Conservation (phyloP, 2,797 vertebrate genomes). For the Falco rusticolus region DNA sequence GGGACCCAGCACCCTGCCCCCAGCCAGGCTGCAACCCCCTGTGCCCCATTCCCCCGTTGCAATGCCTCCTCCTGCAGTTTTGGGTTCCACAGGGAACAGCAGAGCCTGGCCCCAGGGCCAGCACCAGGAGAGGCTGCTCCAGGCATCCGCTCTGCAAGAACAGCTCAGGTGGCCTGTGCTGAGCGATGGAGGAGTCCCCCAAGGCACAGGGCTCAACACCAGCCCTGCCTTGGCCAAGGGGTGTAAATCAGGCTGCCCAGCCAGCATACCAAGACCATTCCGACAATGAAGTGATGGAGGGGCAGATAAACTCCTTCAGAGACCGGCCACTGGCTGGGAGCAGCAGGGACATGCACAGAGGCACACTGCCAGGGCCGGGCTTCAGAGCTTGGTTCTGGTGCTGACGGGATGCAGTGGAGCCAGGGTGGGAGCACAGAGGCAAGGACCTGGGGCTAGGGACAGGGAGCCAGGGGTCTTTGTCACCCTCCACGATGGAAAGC, state of each 20-base stretch:
- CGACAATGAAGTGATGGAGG: background rate
- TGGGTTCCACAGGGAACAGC: background rate
- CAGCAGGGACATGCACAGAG: fast-evolving
- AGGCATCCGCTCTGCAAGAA: background rate
- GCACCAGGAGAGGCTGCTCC: background rate
- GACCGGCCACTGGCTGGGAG: background rate
- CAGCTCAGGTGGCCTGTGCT: fast-evolving
- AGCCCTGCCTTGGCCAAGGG: background rate
- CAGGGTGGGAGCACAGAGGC: background rate
- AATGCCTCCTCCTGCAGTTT: fast-evolving
- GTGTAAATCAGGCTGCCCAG: background rate
- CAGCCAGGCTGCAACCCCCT: background rate
- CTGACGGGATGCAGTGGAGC: background rate
- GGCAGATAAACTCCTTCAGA: background rate
- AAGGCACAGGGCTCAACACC: background rate
- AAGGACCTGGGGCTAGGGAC: no score
- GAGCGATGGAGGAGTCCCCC: background rate
- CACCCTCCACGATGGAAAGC: background rate
- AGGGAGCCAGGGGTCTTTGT: background rate
- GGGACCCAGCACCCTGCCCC: background rate
- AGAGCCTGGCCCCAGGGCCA: background rate
- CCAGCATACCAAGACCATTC: fast-evolving
- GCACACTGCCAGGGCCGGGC: background rate
- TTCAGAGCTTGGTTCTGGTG: background rate
- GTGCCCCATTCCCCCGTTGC: fast-evolving